Evolutionary conservation across 2,113 vertebrate species (phyloP).

Genomic region (Sinocyclocheilus grahami): DNA sequence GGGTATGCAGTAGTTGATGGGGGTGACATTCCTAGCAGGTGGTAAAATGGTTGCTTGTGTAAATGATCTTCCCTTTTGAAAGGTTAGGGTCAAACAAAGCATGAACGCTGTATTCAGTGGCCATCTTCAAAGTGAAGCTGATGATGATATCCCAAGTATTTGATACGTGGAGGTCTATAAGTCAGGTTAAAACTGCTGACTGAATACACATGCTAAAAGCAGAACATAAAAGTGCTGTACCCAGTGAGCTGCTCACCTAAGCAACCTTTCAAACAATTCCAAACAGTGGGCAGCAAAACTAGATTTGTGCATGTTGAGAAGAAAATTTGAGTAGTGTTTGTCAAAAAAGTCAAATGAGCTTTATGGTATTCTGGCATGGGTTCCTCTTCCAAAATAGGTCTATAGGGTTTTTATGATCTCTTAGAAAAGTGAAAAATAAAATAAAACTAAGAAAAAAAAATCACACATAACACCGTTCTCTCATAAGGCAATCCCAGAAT

Average conservation of each 20-base stretch:
- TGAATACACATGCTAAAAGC: not conserved
- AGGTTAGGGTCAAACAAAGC: slow-evolving; percentile 45
- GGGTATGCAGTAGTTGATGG: not conserved
- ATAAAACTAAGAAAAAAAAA: not conserved
- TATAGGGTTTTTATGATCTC: not conserved
- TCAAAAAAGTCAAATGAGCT: not conserved
- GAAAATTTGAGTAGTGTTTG: not conserved
- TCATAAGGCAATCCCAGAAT: not conserved
- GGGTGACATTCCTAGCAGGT: slow-evolving; percentile 7
- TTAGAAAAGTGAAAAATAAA: not conserved
- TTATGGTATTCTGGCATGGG: not conserved
- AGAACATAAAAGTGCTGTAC: not conserved
- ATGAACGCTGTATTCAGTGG: slow-evolving; percentile 15
- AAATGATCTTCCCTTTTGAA: slow-evolving; percentile 21
- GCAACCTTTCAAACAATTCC: not conserved
- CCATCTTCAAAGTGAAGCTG: slow-evolving; percentile 37
- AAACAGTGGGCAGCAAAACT: not conserved
- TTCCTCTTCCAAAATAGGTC: not conserved
- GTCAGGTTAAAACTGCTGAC: slow-evolving; percentile 3
- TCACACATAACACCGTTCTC: not conserved
- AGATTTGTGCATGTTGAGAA: not conserved
- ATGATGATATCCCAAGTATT: not conserved
- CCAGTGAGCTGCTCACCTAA: not conserved
- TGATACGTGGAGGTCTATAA: not conserved
- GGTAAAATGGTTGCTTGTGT: slow-evolving; percentile 28